phyloP scores from a whole-genome alignment of 2,113 vertebrate genomes.

The Benitochromis conjunctus region DNA sequence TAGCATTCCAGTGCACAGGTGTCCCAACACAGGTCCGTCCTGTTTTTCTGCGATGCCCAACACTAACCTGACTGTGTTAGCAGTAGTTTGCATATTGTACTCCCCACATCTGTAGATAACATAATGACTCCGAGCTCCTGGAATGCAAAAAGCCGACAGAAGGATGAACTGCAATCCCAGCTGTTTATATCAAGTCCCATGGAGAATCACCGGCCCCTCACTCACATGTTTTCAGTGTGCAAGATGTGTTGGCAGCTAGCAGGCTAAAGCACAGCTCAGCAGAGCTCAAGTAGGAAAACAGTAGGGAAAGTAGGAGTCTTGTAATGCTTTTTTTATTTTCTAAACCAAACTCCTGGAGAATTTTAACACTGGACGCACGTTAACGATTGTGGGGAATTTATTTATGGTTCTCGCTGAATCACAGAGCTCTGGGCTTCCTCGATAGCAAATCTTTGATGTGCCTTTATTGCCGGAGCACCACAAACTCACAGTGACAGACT shows the following conservation, averaged over 20 bases:
- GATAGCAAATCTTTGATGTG: constrained; percentile 9
- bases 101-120: background rate
- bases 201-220: background rate
- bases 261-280: constrained; percentile 11
- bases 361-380: constrained; percentile 40
- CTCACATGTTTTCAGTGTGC: background rate
- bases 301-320: background rate
- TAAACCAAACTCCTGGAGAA: background rate
- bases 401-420: constrained; percentile 1
- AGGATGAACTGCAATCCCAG: background rate
- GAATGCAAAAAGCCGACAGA: background rate
- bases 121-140: background rate
- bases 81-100: background rate
- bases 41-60: background rate
- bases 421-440: background rate
- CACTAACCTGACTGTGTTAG: background rate
- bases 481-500: background rate
- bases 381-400: background rate
- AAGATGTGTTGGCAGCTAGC: background rate
- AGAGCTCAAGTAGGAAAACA: background rate
- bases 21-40: background rate
- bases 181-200: background rate
- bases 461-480: constrained; percentile 2
- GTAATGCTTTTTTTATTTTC: background rate
- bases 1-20: background rate